Conservation (phyloP, 2,797 vertebrate species). For the Otus scops region DNA sequence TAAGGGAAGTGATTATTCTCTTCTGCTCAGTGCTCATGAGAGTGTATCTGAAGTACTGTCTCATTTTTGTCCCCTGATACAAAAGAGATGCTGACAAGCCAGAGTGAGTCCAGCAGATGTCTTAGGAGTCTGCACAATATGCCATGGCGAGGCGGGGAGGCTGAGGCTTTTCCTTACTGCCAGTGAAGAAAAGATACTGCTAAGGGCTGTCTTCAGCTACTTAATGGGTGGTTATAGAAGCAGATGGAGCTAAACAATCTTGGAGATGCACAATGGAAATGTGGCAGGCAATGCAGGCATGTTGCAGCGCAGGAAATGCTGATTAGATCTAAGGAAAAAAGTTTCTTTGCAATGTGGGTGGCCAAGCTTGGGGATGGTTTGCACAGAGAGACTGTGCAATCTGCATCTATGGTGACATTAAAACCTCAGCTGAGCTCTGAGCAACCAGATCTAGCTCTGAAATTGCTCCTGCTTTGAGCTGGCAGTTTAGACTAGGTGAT, state of each 20-base stretch:
- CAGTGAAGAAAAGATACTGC: neutral
- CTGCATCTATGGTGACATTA: neutral
- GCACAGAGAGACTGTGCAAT: neutral
- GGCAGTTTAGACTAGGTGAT: neutral
- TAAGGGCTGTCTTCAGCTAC: neutral
- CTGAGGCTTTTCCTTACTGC: neutral
- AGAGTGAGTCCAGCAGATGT: no score
- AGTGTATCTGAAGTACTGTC: neutral
- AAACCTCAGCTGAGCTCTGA: neutral
- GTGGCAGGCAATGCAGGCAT: neutral
- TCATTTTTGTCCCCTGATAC: neutral
- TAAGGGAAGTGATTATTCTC: neutral
- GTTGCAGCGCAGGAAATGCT: neutral
- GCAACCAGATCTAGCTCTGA: neutral
- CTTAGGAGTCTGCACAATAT: neutral
- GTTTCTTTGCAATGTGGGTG: neutral
- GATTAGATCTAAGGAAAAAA: neutral
- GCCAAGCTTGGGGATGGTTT: neutral
- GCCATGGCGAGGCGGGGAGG: neutral
- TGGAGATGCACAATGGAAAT: neutral
- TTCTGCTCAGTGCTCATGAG: neutral
- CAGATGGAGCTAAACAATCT: neutral
- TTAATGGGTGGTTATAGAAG: neutral
- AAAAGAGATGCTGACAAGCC: neutral
- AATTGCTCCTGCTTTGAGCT: neutral